Evolutionary conservation across 2,888 invertebrate species (phyloP), one percentile per base, ranked within the genome.

Genomic region (Hirtodrosophila duncani): DNA sequence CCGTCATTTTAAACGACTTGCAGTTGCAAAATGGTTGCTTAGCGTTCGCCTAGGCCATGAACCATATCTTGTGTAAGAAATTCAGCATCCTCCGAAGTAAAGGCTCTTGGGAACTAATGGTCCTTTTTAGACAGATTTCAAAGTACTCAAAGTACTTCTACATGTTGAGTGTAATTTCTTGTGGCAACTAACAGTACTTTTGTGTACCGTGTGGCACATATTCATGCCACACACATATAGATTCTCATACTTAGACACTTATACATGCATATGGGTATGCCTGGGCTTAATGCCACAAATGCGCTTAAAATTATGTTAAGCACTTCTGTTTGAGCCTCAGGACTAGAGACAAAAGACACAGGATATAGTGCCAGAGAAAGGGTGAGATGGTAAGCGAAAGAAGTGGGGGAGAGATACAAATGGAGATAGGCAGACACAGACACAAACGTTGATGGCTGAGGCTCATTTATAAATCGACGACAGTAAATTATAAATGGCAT

Each of bases 391-490:
- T 26, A 29, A 38, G 50, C 42, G 36, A 20, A 43, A 18, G 9
- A 6, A 41, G 18, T 5, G 10, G 26, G 5, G 4, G 14, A 4
- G n/a, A 11, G 3, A 21, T 3, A 3, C 11, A 8, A 7, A 14
- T 3, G 18, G 5, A 16, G 8, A 17, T 14, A 9, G 16, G 3
- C 23, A 31, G 38, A 30, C 34, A 38, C 20, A 14, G 41, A 39
- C 9, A 9, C 9, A 23, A 51, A 20, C 33, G 53, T 37, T 57
- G 62, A 62, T 53, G 62, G 56, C 60, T 45, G 42, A 21, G 56
- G 63, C 60, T 60, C 56, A 80, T 77, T 77, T 72, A 68, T 80
- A 80, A 72, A 72, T 80, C 78, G 81, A 68, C 59, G 74, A 51
- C 43, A 68, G 56, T 72, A 77, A 72, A 72, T 72, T 72, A 72